Evolutionary conservation across 2,888 invertebrate genomes (phyloP), one percentile per base, ranked within the genome.

Genomic region (Oasisia sp.): DNA sequence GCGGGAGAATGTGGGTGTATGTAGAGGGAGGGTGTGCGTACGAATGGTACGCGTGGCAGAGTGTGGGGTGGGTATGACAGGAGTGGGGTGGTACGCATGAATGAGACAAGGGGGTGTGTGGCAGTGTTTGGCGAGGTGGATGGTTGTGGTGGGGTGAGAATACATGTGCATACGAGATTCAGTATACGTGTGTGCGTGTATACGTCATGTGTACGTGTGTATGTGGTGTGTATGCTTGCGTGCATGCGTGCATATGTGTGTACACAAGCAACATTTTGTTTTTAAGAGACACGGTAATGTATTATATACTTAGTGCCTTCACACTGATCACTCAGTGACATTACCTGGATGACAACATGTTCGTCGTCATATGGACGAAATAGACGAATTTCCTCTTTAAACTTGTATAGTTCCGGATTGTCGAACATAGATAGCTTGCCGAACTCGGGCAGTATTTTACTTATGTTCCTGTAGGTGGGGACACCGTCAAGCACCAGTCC

Each of bases 401-500:
- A 93, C 19, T n/a, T 9, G 14, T 92, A 38, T 11, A 93, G 91
- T 11, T 32, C 89, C 9, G 93, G 93, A 89, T 93, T 91, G 19
- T 45, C 74, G 92, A 93, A 93, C 0, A 93, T 92, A 12, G 58
- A 89, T 1, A 93, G 91, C 12, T 91, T 50, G n/a, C 93, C 93
- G 38, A 91, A 92, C 44, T 93, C 56, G 19, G 93, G 93, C 91
- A 93, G 44, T 50, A 32, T 92, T 32, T 90, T 11, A 45, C 91
- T 92, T 32, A 94, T 91, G 91, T 93, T 93, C n/a, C 91, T 89
- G 90, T 93, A 94, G 12, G 89, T 91, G 32, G 50, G 50, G 12
- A 93, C 92, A 4, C 93, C 94, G 89, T 93, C 94, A 14, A 94
- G 91, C 32, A 89, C 45, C 90, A 94, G 93, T 50, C 94, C 94